These are phyloP conservation scores for human (Homo sapiens) DNA, from an alignment of 2,113 vertebrate species.

Conservation along the genomic window DNA sequence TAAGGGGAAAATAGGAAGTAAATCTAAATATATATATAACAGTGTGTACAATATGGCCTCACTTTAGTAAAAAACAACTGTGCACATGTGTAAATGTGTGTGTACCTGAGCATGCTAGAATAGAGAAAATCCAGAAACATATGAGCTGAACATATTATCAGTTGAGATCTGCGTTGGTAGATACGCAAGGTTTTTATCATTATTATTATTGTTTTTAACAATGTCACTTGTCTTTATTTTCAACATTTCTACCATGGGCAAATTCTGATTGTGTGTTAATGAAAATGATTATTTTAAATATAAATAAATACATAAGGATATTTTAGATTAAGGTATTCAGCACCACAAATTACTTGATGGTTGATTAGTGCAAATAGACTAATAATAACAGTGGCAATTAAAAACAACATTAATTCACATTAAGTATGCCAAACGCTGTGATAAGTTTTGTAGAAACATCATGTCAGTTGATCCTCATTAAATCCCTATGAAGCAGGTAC, in stretches of 20 bases:
- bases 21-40: not conserved
- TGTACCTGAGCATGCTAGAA: not conserved
- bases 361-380: slow-evolving; percentile 20
- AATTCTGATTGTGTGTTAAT: not conserved
- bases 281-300: not conserved
- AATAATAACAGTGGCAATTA: slow-evolving; percentile 4
- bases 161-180: not conserved
- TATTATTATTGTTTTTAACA: not conserved
- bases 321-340: not conserved
- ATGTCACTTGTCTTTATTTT: slow-evolving; percentile 45
- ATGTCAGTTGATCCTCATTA: not conserved
- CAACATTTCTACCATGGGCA: not conserved
- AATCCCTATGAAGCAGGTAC: not conserved
- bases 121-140: not conserved
- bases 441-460: not conserved
- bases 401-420: slow-evolving; percentile 34
- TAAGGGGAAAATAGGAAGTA: not conserved
- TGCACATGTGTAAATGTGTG: not conserved
- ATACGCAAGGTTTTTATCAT: not conserved
- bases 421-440: not conserved
- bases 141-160: not conserved
- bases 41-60: not conserved
- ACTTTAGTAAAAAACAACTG: not conserved
- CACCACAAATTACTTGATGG: not conserved
- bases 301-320: not conserved